Evolutionary conservation across 2,888 invertebrate species (phyloP), one percentile per base, ranked within the genome.

Genomic region (Drosophila eohydei): DNA sequence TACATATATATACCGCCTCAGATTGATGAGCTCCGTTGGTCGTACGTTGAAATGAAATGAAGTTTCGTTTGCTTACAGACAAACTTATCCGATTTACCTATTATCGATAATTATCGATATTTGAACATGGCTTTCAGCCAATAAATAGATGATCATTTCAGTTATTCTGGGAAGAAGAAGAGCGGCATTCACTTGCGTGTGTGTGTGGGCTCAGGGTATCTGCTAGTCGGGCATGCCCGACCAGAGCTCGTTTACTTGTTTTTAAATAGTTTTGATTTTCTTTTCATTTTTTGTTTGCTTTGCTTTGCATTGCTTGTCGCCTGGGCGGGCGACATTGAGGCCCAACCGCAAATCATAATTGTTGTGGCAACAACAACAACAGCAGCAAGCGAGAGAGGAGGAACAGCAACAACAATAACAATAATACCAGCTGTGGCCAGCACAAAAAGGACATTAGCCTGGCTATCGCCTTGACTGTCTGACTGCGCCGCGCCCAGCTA

Each of bases 261-360:
- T 48, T 48, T 48, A 48, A 48, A 48, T 48, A 48, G 48, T 48
- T 48, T 32, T 48, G 48, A 48, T 70, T 59, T 59, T 41, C 30
- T n/a, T n/a, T 32, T 21, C 14, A 36, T 40, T 7, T 56, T 41
- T 11, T 40, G n/a, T 44, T 46, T 38, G 12, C 11, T 26, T 38
- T 34, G 6, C 36, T 38, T 52, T 16, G 21, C 36, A 40, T 43
- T 50, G 34, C 26, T 54, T 59, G 56, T 55, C 44, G 74, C 50
- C 51, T 59, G 62, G 36, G 41, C 55, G 41, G n/a, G 61, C 73
- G 46, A 63, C 59, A 63, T 59, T 59, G 68, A 62, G 67, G 58
- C 61, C 50, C 59, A 48, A 77, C 79, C 79, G 80, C 78, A 79
- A 79, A 77, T 79, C 78, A 79, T 80, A 79, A 79, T 80, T 79